phyloP scores from a whole-genome alignment of 2,888 invertebrate species.

The Disparrhopalites patrizii region DNA sequence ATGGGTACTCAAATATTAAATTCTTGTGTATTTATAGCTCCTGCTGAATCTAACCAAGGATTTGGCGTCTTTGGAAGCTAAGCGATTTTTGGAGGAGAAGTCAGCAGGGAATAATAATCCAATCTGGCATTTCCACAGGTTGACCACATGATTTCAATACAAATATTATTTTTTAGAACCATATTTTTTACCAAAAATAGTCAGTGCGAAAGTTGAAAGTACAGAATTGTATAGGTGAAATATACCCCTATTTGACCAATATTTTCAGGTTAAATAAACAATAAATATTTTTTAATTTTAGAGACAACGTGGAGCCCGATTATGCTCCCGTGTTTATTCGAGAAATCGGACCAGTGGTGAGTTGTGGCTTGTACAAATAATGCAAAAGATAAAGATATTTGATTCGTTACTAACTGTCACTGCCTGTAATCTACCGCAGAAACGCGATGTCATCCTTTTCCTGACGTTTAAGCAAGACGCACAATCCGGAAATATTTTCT shows the following conservation, averaged over 20 bases:
- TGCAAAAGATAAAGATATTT: not conserved
- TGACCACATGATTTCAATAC: too few relatives aligned
- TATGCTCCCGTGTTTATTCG: conserved; percentile 68
- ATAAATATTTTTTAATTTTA: too few relatives aligned
- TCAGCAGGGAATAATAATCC: not conserved
- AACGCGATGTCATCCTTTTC: not conserved
- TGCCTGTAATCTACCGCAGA: too few relatives aligned
- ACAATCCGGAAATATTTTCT: conserved; percentile 10
- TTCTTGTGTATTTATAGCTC: conserved; percentile 51
- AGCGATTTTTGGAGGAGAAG: conserved; percentile 55
- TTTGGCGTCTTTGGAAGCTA: conserved; percentile 64
- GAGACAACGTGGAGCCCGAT: conserved; percentile 73
- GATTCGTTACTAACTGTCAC: not conserved
- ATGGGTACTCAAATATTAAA: too few relatives aligned
- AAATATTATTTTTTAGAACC: too few relatives aligned
- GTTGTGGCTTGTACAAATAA: conserved; percentile 11
- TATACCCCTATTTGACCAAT: too few relatives aligned
- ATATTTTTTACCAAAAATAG: too few relatives aligned
- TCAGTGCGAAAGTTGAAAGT: too few relatives aligned
- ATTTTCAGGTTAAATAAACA: too few relatives aligned
- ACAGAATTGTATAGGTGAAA: too few relatives aligned
- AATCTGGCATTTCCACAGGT: conserved; percentile 23
- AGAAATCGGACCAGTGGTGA: conserved; percentile 58
- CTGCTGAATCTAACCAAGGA: conserved; percentile 65
- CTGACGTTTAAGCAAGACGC: conserved; percentile 8